Evolutionary conservation across 2,113 vertebrate genomes (phyloP), one percentile per base, ranked within the genome.

Genomic region (Malurus melanocephalus): DNA sequence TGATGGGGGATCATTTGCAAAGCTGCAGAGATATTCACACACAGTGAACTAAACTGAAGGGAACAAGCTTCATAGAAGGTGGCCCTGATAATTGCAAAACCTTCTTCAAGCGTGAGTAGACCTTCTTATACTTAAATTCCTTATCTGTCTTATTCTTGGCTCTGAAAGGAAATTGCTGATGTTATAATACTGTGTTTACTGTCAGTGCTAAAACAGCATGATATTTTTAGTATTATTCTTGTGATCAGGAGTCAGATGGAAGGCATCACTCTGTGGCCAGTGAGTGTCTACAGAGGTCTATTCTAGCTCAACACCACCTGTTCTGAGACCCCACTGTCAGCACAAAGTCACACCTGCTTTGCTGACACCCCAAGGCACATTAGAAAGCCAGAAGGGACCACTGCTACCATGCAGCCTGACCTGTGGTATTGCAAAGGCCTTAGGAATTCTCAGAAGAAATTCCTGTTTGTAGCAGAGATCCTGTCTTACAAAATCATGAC

Each of bases 371-470:
- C 42, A 27, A 67, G 28, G 53, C 32, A 88, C 56, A 83, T 45
- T 6, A 88, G 49, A 83, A 83, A 80, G 27, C 60, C 61, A 88
- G 52, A 86, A 80, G 68, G 73, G 73, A 74, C 1, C 1, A 67
- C 1, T 80, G 48, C 40, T 67, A 82, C 55, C 61, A 22, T 2
- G 4, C 21, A 32, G 77, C 33, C 80, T 88, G 61, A 75, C 74
- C 80, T 61, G 42, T 2, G 6, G 33, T 19, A 79, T 68, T 84
- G 87, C 38, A 78, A 53, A 89, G 28, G 49, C 45, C 43, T 84
- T 61, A 18, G 33, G 28, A 80, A 75, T 76, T 92, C 88, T 69
- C 88, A 72, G 49, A 79, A 93, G 69, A 90, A 56, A 66, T 16
- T 77, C 43, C 16, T 80, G 53, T 78, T 93, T 53, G 62, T 49